Evolutionary conservation across 2,888 invertebrate genomes (phyloP).

Genomic region (Hipparchia sbordonii): DNA sequence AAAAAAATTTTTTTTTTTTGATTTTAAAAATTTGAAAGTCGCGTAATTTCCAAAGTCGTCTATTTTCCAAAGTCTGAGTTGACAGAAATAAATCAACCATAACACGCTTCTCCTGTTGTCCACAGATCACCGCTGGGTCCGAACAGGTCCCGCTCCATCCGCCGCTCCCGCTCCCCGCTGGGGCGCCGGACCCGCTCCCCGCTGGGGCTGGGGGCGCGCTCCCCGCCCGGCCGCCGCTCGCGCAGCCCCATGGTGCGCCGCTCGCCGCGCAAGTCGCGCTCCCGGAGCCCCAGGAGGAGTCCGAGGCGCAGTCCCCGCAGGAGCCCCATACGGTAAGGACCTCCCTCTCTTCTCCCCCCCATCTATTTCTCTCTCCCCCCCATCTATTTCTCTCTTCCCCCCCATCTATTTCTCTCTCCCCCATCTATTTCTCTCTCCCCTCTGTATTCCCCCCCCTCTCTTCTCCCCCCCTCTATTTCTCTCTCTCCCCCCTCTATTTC

Average conservation of each 20-base stretch:
- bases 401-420: no score
- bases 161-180: conserved; percentile 46
- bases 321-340: conserved; percentile 57
- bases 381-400: no score
- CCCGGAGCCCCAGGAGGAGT: conserved; percentile 55
- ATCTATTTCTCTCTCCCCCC: no score
- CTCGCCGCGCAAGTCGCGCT: conserved; percentile 44
- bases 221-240: conserved; percentile 47
- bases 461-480: no score
- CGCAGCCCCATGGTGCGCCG: conserved; percentile 47
- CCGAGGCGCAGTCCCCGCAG: conserved; percentile 58
- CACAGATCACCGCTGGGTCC: conserved; percentile 45
- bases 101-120: not conserved
- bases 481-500: no score
- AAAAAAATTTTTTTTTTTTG: no score
- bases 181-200: conserved; percentile 44
- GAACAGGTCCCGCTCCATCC: conserved; percentile 52
- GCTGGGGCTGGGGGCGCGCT: conserved; percentile 39
- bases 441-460: no score
- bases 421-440: no score
- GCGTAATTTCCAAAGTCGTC: no score
- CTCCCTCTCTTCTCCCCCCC: no score
- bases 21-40: no score
- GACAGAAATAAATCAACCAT: not conserved
- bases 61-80: no score